Evolutionary conservation across 2,113 vertebrate species (phyloP), one percentile per base, ranked within the genome.

Genomic region (Poecile atricapillus): DNA sequence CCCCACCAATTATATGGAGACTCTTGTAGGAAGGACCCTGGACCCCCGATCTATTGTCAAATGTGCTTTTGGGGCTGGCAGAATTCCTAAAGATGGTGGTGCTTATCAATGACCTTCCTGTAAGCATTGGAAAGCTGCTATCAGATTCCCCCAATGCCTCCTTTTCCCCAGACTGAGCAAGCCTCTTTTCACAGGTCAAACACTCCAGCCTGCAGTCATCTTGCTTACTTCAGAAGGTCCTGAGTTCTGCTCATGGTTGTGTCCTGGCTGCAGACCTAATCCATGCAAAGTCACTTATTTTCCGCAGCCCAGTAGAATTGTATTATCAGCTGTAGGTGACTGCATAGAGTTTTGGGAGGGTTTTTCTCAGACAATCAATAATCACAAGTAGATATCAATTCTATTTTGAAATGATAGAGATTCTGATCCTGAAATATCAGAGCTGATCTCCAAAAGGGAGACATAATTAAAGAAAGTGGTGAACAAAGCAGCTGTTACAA

Each of bases 1-100:
- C 3, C 28, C 37, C 28, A 64, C 4, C 56, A 60, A 31, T 60
- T 1, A 31, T n/a, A 22, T 0, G 0, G 23, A 9, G 8, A 49
- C 10, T 79, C 44, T 25, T 53, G 5, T 15, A 75, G 19, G 44
- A 90, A 84, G 44, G 46, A n/a, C 7, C 7, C 10, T 55, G 43
- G 28, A 53, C 15, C 4, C 50, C 15, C 28, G 11, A 35, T 55
- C 70, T 85, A 15, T 5, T 24, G 8, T 55, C 18, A 53, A 22
- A 39, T 28, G 17, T 3, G 14, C 4, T 55, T 17, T 73, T 6
- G 15, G 4, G 33, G 12, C 14, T 92, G 47, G 24, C 39, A 82
- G 28, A 47, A 85, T 79, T 78, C 22, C 28, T 46, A 25, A 85
- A 88, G 25, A 17, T 21, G 62, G 17, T 3, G 10, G 7, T 67